A percentile compares a stretch with the other conserved stretches of the same genome.
Evolutionary conservation across 2,888 invertebrate genomes (phyloP).

Genomic region (Drosophila recens): DNA sequence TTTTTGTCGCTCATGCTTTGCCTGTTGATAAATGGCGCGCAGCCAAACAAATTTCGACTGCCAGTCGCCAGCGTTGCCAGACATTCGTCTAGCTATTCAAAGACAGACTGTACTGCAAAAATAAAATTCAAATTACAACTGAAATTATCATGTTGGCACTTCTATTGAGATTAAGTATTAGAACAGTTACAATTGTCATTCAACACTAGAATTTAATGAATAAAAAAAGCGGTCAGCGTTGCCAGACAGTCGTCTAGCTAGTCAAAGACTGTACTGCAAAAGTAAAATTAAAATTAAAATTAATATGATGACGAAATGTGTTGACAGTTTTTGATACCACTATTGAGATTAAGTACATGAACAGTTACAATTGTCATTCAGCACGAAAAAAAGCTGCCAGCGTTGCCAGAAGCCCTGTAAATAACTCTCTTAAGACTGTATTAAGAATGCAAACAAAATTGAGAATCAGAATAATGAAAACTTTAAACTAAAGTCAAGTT

Average conservation of each 20-base stretch:
- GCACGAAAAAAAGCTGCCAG: background rate
- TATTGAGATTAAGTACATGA: background rate
- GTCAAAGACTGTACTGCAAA: background rate
- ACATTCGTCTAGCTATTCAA: background rate
- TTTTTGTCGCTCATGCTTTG: slow-evolving; percentile 5
- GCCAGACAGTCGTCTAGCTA: slow-evolving; percentile 13
- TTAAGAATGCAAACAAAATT: too few relatives aligned
- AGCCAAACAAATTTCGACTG: slow-evolving; percentile 36
- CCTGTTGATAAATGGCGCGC: slow-evolving; percentile 43
- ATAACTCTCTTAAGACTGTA: too few relatives aligned
- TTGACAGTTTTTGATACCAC: too few relatives aligned
- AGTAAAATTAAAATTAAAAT: background rate
- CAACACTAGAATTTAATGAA: background rate
- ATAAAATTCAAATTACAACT: background rate
- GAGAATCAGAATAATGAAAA: too few relatives aligned
- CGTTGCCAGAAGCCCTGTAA: background rate
- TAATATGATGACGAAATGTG: too few relatives aligned
- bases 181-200: background rate
- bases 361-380: background rate
- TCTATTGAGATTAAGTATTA: too few relatives aligned
- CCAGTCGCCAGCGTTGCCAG: slow-evolving; percentile 34
- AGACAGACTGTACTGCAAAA: background rate
- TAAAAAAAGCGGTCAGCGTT: slow-evolving; percentile 23
- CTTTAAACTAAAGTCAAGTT: too few relatives aligned
- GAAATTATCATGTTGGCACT: too few relatives aligned